phyloP scores from a whole-genome alignment of 2,113 vertebrate genomes.

The Cryptomyrus ogoouensis region DNA sequence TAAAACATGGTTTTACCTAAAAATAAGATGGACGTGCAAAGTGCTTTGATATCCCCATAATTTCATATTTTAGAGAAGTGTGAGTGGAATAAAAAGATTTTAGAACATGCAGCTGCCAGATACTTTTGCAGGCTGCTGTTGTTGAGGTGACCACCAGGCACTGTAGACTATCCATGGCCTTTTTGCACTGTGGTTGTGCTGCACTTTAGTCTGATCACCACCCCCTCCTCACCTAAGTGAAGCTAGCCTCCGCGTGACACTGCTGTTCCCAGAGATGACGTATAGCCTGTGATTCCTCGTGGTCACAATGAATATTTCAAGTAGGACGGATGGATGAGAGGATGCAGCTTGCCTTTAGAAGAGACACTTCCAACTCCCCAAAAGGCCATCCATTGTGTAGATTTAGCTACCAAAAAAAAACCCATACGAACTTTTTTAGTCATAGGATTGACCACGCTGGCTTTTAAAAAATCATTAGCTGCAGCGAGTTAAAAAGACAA shows the following conservation, averaged over 20 bases:
- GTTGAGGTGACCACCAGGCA: not conserved
- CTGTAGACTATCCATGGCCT: not conserved
- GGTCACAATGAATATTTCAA: not conserved
- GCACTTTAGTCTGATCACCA: not conserved
- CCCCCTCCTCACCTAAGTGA: not conserved
- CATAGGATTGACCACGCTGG: not conserved
- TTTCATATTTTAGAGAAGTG: not conserved
- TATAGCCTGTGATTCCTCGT: not conserved
- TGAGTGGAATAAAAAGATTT: not conserved
- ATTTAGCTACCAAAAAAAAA: not conserved
- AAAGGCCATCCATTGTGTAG: not conserved
- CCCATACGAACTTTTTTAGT: not conserved
- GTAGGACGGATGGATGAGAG: not conserved
- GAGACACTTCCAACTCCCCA: too few species aligned
- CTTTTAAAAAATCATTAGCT: slow-evolving; percentile 8
- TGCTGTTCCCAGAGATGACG: not conserved
- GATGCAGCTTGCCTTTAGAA: not conserved
- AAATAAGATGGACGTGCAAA: not conserved
- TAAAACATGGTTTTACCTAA: not conserved
- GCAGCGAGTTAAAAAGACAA: not conserved
- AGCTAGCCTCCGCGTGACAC: not conserved
- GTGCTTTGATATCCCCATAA: not conserved
- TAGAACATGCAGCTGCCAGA: not conserved
- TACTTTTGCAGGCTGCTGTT: not conserved
- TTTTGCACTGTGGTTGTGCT: not conserved